These are phyloP conservation scores for Pseudopleuronectes americanus DNA, from an alignment of 2,797 vertebrate genomes.

Conservation along the genomic window DNA sequence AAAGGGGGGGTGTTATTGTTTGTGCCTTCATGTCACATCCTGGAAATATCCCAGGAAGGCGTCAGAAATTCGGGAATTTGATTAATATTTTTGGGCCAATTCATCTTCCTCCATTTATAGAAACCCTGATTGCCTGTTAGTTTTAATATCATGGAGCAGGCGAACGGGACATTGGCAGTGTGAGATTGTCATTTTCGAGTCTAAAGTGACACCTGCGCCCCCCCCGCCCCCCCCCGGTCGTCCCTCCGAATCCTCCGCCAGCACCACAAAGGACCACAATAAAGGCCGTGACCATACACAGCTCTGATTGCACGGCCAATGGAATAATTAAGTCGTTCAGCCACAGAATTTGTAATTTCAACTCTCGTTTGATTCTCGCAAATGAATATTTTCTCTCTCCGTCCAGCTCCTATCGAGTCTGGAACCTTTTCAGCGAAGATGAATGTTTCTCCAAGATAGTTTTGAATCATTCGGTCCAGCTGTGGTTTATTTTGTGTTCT, in stretches of 20 bases:
- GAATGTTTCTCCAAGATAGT: slow-evolving; percentile 18
- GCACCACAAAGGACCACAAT: slow-evolving; percentile 55
- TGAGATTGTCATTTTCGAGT: slow-evolving; percentile 71
- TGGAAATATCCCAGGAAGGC: slow-evolving; percentile 15
- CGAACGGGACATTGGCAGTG: slow-evolving; percentile 63
- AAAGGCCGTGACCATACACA: slow-evolving; percentile 7
- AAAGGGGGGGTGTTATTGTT: neutral
- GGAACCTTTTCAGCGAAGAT: slow-evolving; percentile 25
- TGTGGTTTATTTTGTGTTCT: neutral
- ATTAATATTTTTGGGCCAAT: slow-evolving; percentile 55
- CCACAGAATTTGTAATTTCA: slow-evolving; percentile 53
- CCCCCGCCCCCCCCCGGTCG: slow-evolving; percentile 8
- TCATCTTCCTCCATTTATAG: slow-evolving; percentile 64
- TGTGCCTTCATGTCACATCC: neutral
- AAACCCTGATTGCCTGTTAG: slow-evolving; percentile 63
- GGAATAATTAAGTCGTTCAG: slow-evolving; percentile 52
- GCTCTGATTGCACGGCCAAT: slow-evolving; percentile 56
- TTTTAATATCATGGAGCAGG: slow-evolving; percentile 61
- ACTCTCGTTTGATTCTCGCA: slow-evolving; percentile 49
- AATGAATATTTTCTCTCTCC: slow-evolving; percentile 8
- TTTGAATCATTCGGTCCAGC: slow-evolving; percentile 17
- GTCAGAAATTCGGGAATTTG: slow-evolving; percentile 38
- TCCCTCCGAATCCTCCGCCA: slow-evolving; percentile 62
- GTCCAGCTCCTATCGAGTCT: slow-evolving; percentile 5
- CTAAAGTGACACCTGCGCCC: slow-evolving; percentile 78